Evolutionary conservation across 64 coral and sea anemone species (phyloP), one percentile per base, ranked within the genome.

Genomic region (Anthopleura sola): DNA sequence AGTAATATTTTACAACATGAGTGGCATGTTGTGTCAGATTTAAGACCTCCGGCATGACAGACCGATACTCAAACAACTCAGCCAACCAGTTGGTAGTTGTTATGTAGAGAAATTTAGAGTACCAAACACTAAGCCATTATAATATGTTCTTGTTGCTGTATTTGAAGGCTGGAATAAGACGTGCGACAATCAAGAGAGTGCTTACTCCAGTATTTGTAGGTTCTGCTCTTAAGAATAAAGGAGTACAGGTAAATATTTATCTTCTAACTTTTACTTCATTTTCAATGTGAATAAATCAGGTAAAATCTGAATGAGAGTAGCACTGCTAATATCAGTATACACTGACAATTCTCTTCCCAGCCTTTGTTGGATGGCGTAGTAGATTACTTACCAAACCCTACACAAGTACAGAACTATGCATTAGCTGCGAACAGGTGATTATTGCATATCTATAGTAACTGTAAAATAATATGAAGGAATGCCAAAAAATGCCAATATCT

Each of bases 171-270:
- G 92, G 92, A 29, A 94, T 98, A 82, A 85, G 96, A 84, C 62
- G 96, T 34, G 86, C 92, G 7, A 98, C 96, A 28, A 94, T 94
- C 12, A 94, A 92, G 80, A 82, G 92, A 94, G 57, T 34, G 13
- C 94, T 98, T 75, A 98, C 96, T n/a, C 96, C 96, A 49, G 96
- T 98, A 13, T 94, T 98, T 84, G 93, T 98, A 76, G 96, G 96
- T 17, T 98, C 96, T 37, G 96, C 92, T 28, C 84, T 98, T 0
- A 98, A 98, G 34, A 98, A 98, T 84, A 98, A 98, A 87, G 96
- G 96, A 75, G 89, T 98, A 33, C 96, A 98, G 91, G 95, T 98
- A 49, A 34, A 16, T 32, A 71, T 71, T n/a, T 33, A 4, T 31
- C 28, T 71, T 71, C 28, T 34, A 71, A 14, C 24, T 60, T 28